Percentiles rank a stretch among this genome's conserved stretches.
Conservation (phyloP, 30 jellyfish, hydroid and myxozoan genomes). For the Cassiopea xamachana region DNA sequence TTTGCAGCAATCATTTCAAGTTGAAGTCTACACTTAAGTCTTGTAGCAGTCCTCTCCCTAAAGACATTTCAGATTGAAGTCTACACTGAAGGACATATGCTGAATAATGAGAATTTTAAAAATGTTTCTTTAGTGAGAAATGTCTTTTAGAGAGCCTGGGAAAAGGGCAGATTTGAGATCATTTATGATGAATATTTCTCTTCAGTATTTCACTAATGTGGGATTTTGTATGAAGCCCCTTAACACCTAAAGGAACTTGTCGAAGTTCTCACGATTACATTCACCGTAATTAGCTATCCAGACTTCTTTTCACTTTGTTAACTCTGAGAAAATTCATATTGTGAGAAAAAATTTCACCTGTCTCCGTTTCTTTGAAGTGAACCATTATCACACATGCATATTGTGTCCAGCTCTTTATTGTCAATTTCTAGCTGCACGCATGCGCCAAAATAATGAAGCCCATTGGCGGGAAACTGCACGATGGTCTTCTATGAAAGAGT, state of each 20-base stretch:
- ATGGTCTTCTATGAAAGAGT: not conserved
- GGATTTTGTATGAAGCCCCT: not conserved
- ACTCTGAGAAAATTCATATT: slow-evolving; percentile 4
- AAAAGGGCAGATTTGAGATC: not conserved
- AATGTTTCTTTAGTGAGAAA: not conserved
- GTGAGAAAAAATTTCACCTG: slow-evolving; percentile 20
- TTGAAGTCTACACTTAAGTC: too few species aligned
- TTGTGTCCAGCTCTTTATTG: not conserved
- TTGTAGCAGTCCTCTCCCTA: too few species aligned
- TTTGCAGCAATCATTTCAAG: too few species aligned
- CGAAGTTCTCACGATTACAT: slow-evolving; percentile 13
- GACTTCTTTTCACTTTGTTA: not conserved
- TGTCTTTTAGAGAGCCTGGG: not conserved
- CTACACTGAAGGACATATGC: too few species aligned
- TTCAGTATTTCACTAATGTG: not conserved
- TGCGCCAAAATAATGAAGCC: slow-evolving; percentile 27
- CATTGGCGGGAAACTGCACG: slow-evolving; percentile 62
- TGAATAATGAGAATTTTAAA: not conserved
- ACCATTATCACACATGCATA: not conserved
- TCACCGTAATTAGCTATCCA: slow-evolving; percentile 4
- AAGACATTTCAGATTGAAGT: not conserved
- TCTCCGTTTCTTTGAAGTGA: not conserved
- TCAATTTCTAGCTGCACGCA: slow-evolving; percentile 15
- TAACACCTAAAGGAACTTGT: not conserved
- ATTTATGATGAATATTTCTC: not conserved